These are phyloP conservation scores for Sipha flava DNA, from an alignment of 1,140 invertebrate species.

Conservation along the genomic window DNA sequence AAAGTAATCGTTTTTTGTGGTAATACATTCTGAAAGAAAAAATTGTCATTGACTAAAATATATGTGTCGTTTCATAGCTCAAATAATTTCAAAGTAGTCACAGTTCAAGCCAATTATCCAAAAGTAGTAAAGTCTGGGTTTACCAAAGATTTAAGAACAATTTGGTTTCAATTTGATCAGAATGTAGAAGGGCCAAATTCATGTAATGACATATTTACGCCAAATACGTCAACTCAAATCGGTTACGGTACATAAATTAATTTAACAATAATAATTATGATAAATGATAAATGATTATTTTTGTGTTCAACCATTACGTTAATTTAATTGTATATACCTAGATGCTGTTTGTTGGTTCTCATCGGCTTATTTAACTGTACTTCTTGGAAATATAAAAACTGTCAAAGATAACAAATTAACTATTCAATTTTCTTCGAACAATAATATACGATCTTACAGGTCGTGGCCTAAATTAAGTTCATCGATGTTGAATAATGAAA, in stretches of 20 bases:
- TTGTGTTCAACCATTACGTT: not conserved
- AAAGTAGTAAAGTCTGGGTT: conserved; percentile 10
- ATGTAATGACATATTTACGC: not conserved
- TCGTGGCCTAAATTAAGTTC: not conserved
- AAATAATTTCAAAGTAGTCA: conserved; percentile 6
- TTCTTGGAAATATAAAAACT: not conserved
- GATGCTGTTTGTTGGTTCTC: conserved; percentile 25
- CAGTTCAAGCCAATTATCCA: not conserved
- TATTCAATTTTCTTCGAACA: conserved; percentile 2
- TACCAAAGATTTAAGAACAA: conserved; percentile 26
- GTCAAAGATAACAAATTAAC: conserved; percentile 8
- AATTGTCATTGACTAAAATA: too few relatives aligned
- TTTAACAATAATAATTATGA: not conserved
- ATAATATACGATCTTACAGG: not conserved
- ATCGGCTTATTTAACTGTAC: not conserved
- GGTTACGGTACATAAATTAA: not conserved
- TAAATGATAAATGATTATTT: not conserved
- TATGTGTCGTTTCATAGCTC: too few relatives aligned
- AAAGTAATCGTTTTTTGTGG: too few relatives aligned
- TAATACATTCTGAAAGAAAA: too few relatives aligned
- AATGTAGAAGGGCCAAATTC: not conserved
- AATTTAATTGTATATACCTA: not conserved
- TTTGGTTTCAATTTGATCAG: conserved; percentile 26
- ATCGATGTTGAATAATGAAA: not conserved
- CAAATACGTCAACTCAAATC: not conserved